Conservation (phyloP, 2,113 vertebrate species). For the Sebastes schlegelii region DNA sequence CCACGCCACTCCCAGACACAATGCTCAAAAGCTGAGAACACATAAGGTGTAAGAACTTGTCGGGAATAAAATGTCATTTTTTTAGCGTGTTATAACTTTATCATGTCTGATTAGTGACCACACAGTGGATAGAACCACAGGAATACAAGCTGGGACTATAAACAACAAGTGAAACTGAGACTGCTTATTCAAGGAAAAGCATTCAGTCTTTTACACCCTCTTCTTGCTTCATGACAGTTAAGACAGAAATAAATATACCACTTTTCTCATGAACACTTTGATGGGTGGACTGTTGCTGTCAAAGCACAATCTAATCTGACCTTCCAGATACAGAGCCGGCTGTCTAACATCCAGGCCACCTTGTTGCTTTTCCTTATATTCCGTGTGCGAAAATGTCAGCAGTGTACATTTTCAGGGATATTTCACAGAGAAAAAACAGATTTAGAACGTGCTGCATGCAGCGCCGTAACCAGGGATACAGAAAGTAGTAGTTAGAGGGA, state of each 20-base stretch:
- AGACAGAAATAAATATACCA: slow-evolving; percentile 49
- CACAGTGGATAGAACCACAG: slow-evolving; percentile 23
- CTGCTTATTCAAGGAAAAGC: slow-evolving; percentile 42
- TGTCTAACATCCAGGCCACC: slow-evolving; percentile 26
- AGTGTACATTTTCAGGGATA: not conserved
- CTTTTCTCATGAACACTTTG: slow-evolving; percentile 17
- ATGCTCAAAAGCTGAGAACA: slow-evolving; percentile 55
- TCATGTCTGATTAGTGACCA: slow-evolving; percentile 33
- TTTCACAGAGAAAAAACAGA: slow-evolving; percentile 18
- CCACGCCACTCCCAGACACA: slow-evolving; percentile 29
- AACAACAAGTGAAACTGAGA: slow-evolving; percentile 54
- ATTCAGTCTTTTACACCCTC: not conserved
- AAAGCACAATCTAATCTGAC: slow-evolving; percentile 30
- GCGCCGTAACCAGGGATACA: slow-evolving; percentile 7
- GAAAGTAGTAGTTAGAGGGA: slow-evolving; percentile 1
- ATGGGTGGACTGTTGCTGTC: not conserved
- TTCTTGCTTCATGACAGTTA: slow-evolving; percentile 17
- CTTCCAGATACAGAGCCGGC: slow-evolving; percentile 9
- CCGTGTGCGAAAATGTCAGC: slow-evolving; percentile 21
- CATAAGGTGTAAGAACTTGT: slow-evolving; percentile 23
- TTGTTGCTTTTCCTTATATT: slow-evolving; percentile 20
- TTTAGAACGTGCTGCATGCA: slow-evolving; percentile 9
- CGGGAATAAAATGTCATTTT: slow-evolving; percentile 37
- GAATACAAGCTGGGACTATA: slow-evolving; percentile 33
- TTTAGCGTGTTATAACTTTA: slow-evolving; percentile 28